phyloP scores from a whole-genome alignment of 1,140 invertebrate genomes.

The Atta cephalotes region DNA sequence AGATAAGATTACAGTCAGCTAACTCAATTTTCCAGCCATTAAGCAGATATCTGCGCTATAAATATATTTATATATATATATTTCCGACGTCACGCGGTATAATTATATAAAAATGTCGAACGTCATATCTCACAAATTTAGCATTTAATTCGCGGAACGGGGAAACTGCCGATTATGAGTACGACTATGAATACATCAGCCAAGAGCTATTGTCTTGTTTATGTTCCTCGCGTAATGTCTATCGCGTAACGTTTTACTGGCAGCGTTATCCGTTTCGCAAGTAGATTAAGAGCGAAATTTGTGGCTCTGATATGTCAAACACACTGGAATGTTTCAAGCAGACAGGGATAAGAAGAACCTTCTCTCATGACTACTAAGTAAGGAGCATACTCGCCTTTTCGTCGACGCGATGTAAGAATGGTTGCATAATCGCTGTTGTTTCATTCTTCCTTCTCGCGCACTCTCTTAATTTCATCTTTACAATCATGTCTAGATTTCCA shows the following conservation, averaged over 20 bases:
- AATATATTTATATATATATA: constrained; percentile 34
- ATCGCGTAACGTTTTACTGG: constrained; percentile 33
- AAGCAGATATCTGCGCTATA: neutral
- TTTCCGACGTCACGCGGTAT: constrained; percentile 2
- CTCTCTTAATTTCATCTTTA: neutral
- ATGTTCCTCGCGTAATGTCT: constrained; percentile 18
- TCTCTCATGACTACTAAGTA: constrained; percentile 62
- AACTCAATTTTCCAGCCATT: constrained; percentile 24
- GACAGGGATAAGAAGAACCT: constrained; percentile 27
- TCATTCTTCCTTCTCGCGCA: neutral
- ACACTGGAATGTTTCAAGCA: constrained; percentile 35
- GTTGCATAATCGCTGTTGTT: constrained; percentile 58
- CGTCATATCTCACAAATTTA: neutral
- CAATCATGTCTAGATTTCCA: neutral
- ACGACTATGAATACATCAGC: neutral
- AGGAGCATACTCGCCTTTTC: neutral
- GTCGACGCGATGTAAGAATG: constrained; percentile 58
- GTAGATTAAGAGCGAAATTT: constrained; percentile 48
- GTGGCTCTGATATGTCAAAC: constrained; percentile 52
- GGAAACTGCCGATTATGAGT: constrained; percentile 12
- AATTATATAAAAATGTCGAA: constrained; percentile 24
- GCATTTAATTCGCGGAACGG: neutral
- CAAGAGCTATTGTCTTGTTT: constrained; percentile 45
- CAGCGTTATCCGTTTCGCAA: constrained; percentile 21
- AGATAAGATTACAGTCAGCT: constrained; percentile 21